Evolutionary conservation across 2,797 vertebrate genomes (phyloP).

Genomic region (Tapirus indicus): DNA sequence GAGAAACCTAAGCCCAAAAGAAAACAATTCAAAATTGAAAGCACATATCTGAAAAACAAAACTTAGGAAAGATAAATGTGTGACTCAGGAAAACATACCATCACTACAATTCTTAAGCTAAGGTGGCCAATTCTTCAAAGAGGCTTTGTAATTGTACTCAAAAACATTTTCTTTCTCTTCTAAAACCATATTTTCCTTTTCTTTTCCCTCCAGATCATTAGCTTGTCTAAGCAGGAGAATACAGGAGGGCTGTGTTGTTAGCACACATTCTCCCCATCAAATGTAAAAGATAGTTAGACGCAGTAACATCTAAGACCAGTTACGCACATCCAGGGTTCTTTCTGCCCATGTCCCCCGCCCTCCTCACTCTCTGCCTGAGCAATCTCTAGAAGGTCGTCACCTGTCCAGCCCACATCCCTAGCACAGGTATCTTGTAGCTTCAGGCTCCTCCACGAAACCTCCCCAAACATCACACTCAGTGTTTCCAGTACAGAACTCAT

Average conservation of each 20-base stretch:
- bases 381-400: not conserved
- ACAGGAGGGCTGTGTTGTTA: not conserved
- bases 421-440: not conserved
- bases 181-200: not conserved
- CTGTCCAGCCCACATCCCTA: not conserved
- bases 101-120: not conserved
- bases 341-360: rapidly evolving
- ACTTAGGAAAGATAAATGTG: not conserved
- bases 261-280: not conserved
- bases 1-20: not conserved
- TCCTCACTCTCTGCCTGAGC: not conserved
- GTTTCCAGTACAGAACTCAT: not conserved
- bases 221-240: not conserved
- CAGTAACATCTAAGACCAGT: not conserved
- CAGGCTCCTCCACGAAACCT: not conserved
- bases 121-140: not conserved
- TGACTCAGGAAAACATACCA: not conserved
- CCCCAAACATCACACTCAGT: not conserved
- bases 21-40: not conserved
- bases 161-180: not conserved
- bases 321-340: not conserved
- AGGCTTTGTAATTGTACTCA: not conserved
- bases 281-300: not conserved
- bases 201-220: not conserved
- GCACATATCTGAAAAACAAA: not conserved